Conservation (phyloP, 64 coral and sea anemone genomes). For the Montipora cactus region DNA sequence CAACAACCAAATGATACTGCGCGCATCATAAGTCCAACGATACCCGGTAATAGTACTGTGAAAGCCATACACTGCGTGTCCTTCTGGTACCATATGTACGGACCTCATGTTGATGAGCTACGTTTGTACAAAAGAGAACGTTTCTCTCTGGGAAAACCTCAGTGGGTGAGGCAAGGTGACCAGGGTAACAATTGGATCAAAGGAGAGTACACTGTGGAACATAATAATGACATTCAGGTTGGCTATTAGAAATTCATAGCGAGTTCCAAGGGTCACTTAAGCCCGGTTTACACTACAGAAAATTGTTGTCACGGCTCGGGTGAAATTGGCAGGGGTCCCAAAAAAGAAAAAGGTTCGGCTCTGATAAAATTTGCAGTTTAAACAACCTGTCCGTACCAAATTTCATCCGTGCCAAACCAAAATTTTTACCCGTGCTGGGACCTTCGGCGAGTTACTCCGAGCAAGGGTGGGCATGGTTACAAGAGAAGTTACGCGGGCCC, state of each 20-base stretch:
- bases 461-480: too few species aligned
- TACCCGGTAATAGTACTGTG: constrained; percentile 74
- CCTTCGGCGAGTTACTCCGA: too few species aligned
- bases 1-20: constrained; percentile 88
- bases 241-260: not conserved
- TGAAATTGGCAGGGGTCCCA: too few species aligned
- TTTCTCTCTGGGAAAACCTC: constrained; percentile 57
- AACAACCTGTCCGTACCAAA: too few species aligned
- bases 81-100: constrained; percentile 99
- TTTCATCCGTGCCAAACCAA: too few species aligned
- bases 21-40: constrained; percentile 60
- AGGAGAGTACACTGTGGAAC: constrained; percentile 87
- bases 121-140: constrained; percentile 72
- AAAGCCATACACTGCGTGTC: constrained; percentile 73
- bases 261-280: not conserved
- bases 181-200: constrained; percentile 86
- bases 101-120: constrained; percentile 87
- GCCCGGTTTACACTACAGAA: too few species aligned
- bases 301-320: too few species aligned
- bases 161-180: constrained; percentile 83
- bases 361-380: too few species aligned
- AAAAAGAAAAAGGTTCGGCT: too few species aligned
- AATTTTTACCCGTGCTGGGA: too few species aligned
- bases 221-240: constrained; percentile 56
- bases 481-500: too few species aligned